Evolutionary conservation across 2,888 invertebrate species (phyloP), one percentile per base, ranked within the genome.

Genomic region (Ferdinandea cuprea): DNA sequence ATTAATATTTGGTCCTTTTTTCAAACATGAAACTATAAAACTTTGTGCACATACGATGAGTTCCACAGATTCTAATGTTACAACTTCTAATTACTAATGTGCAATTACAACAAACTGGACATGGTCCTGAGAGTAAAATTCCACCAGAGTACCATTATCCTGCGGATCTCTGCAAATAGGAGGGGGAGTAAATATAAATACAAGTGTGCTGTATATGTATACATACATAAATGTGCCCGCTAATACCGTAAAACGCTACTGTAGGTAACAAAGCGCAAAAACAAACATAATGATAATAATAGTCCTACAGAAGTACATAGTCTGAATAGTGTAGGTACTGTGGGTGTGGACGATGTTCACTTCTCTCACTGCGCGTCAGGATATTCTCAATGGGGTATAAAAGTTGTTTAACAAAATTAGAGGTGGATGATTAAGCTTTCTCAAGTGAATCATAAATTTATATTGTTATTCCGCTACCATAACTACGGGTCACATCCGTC

Each of bases 351-450:
- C 37, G 4, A 52, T 25, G 25, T 5, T 25, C 3, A 25, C 25
- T 25, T 37, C 56, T 32, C 59, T 52, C 17, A 50, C 19, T 48
- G 46, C 40, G 35, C 66, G 35, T 35, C 58, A 50, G 71, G 66
- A 56, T 78, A 78, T 72, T 66, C 83, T 68, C 72, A 69, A 63
- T 61, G 63, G 78, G 25, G 48, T 37, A 78, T 50, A 42, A 83
- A 78, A 83, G 72, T 78, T 83, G 72, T 68, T 63, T 46, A 83
- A 78, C 72, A 46, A 83, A 78, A 83, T 72, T 72, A 73, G 83
- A 83, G 72, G 72, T 73, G 50, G 78, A 83, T 83, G 83, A 83
- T 73, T 83, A 78, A 83, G 78, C 61, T 83, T 78, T 52, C 83
- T 83, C 78, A 42, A 46, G 73, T 73, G 78, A 63, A 63, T 83